Evolutionary conservation across 2,113 vertebrate species (phyloP), one percentile per base, ranked within the genome.

Genomic region (Zapus hudsonius): DNA sequence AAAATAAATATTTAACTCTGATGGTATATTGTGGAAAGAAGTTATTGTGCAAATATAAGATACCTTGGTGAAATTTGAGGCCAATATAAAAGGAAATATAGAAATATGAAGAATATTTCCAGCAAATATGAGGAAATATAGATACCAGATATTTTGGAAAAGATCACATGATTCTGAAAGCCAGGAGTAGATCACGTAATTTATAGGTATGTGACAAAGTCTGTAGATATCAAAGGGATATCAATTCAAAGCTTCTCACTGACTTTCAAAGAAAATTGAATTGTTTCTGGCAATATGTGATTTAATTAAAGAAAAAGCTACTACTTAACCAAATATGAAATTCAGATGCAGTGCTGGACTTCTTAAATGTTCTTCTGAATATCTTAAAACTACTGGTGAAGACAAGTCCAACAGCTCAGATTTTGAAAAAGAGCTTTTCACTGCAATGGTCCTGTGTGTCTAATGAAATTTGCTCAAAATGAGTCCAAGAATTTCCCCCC

Each of bases 301-400:
- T 90, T 92, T 92, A 13, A 95, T 81, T 89, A 67, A 64, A 73
- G n/a, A 42, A 87, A 92, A 75, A 93, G 61, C 47, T 70, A 80
- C 5, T 9, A 12, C 80, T 70, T 90, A 94, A 38, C 61, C 36
- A 94, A 89, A 75, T 79, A 33, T 82, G 20, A 93, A 74, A 83
- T 70, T 5, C 40, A 93, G 55, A 11, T 70, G 72, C 29, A 61
- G n/a, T n/a, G 16, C 33, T 82, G 47, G n/a, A 67, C 25, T 82
- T 85, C 59, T 83, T 92, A 73, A 23, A 64, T 64, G 66, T 22
- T 67, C 31, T 31, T 87, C 44, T 85, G 89, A 80, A 80, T 5
- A 61, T 81, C 70, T 38, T 66, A 31, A 76, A 87, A 64, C 13
- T 67, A 59, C 38, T 81, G 38, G 20, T 75, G 7, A 93, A 40